Evolutionary conservation across 30 jellyfish, hydroid and myxozoan genomes (phyloP), one percentile per base, ranked within the genome.

Genomic region (Turritopsis dohrnii): DNA sequence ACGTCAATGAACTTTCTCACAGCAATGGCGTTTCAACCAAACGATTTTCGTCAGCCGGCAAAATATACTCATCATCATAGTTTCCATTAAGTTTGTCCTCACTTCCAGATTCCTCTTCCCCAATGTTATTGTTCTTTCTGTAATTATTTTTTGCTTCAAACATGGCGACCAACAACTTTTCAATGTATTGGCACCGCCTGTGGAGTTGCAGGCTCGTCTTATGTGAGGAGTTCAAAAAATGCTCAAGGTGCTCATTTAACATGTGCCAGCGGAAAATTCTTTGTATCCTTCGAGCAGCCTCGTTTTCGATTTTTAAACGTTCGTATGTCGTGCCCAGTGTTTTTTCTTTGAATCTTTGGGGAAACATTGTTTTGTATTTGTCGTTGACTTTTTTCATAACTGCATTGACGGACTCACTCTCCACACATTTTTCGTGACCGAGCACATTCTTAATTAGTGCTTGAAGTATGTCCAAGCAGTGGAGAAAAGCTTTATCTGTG

Each of bases 381-480:
- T 83, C 96, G 29, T 91, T 94, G 30, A 91, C 97, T 83, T 91
- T 91, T 21, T 75, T 65, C 96, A 89, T 89, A 4, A 89, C 94
- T 29, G 96, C 87, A 76, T 87, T 28, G 81, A 87, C 82, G 83
- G 86, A 92, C 24, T 79, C 80, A 4, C 95, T 85, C 71, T 91
- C 97, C 18, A 94, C 97, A n/a, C 97, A 53, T 89, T 80, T 66
- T 82, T 91, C 54, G 53, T 81, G 52, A 86, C 99, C 96, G 21
- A 94, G 83, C 41, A 91, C 94, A n/a, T 93, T 85, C 79, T 83
- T 94, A 22, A 94, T 85, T 79, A 94, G 81, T 19, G 96, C 82
- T 52, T 93, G 83, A 94, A 94, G 80, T 18, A 94, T 76, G 75
- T 94, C 99, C 66, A 94, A 81, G 79, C 99, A 94, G 71, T 94